Percentiles rank a stretch among this genome's conserved stretches.
Conservation (phyloP, 1,140 invertebrate species). For the Atta texana region DNA sequence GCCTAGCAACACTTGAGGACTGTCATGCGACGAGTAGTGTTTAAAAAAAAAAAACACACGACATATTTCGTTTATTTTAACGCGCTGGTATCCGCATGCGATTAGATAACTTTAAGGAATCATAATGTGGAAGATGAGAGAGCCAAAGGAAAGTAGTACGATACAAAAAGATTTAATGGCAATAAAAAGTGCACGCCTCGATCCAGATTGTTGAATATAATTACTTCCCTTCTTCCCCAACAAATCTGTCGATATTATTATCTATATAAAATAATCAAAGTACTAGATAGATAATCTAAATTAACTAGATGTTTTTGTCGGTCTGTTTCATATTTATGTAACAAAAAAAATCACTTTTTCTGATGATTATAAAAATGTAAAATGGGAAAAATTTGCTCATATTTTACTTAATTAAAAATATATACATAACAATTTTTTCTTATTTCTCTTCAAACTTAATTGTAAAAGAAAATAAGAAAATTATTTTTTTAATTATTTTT, state of each 20-base stretch:
- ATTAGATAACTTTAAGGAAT: slow-evolving; percentile 51
- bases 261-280: background rate
- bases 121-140: slow-evolving; percentile 52
- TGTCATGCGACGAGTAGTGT: slow-evolving; percentile 86
- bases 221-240: slow-evolving; percentile 12
- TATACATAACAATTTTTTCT: too few relatives aligned
- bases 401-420: too few relatives aligned
- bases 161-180: slow-evolving; percentile 72
- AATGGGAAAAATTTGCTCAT: too few relatives aligned
- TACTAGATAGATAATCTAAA: too few relatives aligned
- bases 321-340: background rate
- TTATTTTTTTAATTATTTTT: too few relatives aligned
- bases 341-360: background rate
- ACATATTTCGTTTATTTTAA: slow-evolving; percentile 45
- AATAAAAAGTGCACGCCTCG: slow-evolving; percentile 73
- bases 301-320: background rate
- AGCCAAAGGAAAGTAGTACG: slow-evolving; percentile 66
- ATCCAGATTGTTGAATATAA: slow-evolving; percentile 4
- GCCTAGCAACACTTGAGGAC: slow-evolving; percentile 85
- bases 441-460: too few relatives aligned
- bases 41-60: slow-evolving; percentile 68
- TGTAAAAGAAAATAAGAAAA: too few relatives aligned
- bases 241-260: background rate
- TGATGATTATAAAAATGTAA: background rate
- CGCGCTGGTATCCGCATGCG: slow-evolving; percentile 49